These are phyloP conservation scores for Heterochromis multidens DNA, from an alignment of 2,113 vertebrate genomes.

Conservation along the genomic window DNA sequence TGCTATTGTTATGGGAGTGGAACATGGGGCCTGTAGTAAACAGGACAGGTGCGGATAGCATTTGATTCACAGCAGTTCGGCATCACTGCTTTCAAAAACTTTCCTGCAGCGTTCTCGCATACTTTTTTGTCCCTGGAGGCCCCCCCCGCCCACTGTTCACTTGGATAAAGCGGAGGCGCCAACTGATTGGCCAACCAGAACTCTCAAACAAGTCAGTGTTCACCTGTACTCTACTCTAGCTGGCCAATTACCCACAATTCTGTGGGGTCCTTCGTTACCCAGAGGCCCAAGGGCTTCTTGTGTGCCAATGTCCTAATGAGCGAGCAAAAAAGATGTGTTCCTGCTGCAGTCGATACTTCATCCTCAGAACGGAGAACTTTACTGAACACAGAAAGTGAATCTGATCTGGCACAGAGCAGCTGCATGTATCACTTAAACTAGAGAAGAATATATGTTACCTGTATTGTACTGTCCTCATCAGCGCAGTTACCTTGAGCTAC, in stretches of 20 bases:
- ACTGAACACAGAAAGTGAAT: neutral
- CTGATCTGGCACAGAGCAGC: neutral
- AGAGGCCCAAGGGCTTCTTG: conserved; percentile 64
- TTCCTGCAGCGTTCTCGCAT: conserved; percentile 39
- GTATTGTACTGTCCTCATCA: neutral
- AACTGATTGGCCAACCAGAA: conserved; percentile 76
- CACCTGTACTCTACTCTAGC: conserved; percentile 69
- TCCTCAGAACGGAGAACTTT: conserved; percentile 1
- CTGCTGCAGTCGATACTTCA: conserved; percentile 29
- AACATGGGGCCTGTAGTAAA: conserved; percentile 27
- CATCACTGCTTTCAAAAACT: conserved; percentile 57
- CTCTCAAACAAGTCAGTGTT: conserved; percentile 60
- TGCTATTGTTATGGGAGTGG: conserved; percentile 2
- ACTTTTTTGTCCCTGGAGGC: conserved; percentile 56
- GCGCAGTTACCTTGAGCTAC: neutral
- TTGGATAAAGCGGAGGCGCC: conserved; percentile 48
- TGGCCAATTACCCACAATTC: conserved; percentile 76
- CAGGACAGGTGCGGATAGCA: conserved; percentile 36
- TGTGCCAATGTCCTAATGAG: conserved; percentile 69
- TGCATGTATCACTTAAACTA: neutral
- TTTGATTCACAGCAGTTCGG: conserved; percentile 40
- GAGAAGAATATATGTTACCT: neutral
- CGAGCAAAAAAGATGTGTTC: conserved; percentile 28
- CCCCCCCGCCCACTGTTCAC: conserved; percentile 29
- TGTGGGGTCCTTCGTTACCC: conserved; percentile 69